phyloP scores from a whole-genome alignment of 2,113 vertebrate species.

The Cyphomyrus discorhynchus region DNA sequence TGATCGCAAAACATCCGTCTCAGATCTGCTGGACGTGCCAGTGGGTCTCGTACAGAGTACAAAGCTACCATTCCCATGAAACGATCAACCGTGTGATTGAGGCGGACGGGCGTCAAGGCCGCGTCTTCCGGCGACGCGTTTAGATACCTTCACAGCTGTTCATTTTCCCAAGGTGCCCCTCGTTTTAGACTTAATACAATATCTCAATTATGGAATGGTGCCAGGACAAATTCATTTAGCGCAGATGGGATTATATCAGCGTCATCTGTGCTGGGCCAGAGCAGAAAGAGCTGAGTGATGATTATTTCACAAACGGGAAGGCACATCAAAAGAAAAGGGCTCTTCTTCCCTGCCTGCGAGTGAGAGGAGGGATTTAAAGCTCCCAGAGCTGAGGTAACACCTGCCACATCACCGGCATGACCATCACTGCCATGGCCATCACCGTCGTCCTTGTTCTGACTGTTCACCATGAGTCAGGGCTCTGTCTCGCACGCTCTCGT shows the following conservation, averaged over 20 bases:
- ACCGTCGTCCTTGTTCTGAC: background rate
- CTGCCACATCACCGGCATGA: background rate
- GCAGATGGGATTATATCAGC: background rate
- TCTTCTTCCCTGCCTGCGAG: background rate
- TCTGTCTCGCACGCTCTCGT: background rate
- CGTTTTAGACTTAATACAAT: slow-evolving; percentile 8
- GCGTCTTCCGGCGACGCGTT: background rate
- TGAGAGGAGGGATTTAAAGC: background rate
- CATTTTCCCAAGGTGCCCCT: slow-evolving; percentile 2
- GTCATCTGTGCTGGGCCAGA: background rate
- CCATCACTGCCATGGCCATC: background rate
- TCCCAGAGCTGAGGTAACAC: background rate
- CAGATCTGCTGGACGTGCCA: background rate
- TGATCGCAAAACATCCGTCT: background rate
- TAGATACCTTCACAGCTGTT: slow-evolving; percentile 1
- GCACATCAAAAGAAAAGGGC: background rate
- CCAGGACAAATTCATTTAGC: background rate
- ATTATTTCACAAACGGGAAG: background rate
- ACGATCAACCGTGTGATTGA: background rate
- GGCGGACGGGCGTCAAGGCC: background rate
- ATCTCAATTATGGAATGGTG: background rate
- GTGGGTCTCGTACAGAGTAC: background rate
- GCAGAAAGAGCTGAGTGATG: background rate
- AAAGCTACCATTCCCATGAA: background rate
- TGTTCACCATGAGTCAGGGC: background rate